Percentiles rank a stretch among this genome's conserved stretches.
phyloP scores from a whole-genome alignment of 2,888 invertebrate genomes.

The Sinhomidia bicolor region DNA sequence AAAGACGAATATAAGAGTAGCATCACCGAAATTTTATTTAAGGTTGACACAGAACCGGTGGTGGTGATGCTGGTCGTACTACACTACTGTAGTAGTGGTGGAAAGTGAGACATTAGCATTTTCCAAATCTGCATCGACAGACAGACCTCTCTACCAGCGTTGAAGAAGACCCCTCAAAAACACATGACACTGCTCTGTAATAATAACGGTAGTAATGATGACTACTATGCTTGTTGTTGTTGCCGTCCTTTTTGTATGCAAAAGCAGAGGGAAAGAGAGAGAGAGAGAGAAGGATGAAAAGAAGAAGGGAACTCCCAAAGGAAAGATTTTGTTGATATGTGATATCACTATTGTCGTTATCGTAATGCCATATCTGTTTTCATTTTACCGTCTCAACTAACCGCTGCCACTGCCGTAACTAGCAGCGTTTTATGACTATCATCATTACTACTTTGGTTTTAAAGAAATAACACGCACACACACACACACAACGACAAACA shows the following conservation, averaged over 20 bases:
- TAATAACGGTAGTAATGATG: conserved; percentile 49
- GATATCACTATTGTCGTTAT: conserved; percentile 67
- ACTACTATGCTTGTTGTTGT: conserved; percentile 11
- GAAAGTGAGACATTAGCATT: conserved; percentile 57
- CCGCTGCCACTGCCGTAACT: neutral
- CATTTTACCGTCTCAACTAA: conserved; percentile 38
- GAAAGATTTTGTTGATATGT: conserved; percentile 72
- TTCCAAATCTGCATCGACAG: conserved; percentile 58
- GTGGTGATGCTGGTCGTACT: no score
- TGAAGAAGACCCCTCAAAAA: neutral
- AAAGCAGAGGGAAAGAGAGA: neutral
- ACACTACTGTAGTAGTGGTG: neutral
- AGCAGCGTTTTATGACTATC: conserved; percentile 29
- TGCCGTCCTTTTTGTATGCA: neutral
- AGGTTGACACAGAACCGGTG: conserved; percentile 10
- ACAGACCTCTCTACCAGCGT: neutral
- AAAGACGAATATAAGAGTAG: no score
- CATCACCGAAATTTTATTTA: conserved; percentile 8
- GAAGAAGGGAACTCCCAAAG: conserved; percentile 63
- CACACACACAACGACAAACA: neutral
- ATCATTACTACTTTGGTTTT: conserved; percentile 20
- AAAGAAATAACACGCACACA: conserved; percentile 16
- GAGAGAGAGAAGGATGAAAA: neutral
- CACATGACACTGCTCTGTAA: conserved; percentile 52
- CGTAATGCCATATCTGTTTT: conserved; percentile 58